Conservation (phyloP, 2,113 vertebrate species). For the Aegotheles bennettii region DNA sequence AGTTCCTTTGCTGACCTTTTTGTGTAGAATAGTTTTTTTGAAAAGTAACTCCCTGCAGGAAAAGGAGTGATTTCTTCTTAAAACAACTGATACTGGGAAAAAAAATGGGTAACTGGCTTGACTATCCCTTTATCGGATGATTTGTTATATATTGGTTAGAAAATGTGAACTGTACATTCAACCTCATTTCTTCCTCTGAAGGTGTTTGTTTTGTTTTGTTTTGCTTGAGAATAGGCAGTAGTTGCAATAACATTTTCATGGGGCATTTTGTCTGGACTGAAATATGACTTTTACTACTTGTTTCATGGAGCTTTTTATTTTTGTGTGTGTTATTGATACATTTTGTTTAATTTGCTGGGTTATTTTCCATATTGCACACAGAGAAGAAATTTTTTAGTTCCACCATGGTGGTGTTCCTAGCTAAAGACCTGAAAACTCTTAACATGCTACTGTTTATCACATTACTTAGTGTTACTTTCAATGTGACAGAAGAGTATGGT, state of each 20-base stretch:
- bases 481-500: neutral
- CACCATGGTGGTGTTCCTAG: neutral
- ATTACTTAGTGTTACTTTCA: neutral
- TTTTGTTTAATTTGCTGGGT: neutral
- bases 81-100: neutral
- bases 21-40: neutral
- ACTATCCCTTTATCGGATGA: neutral
- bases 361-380: neutral
- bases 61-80: neutral
- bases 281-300: neutral
- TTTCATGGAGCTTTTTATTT: neutral
- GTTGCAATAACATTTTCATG: neutral
- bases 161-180: neutral
- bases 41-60: neutral
- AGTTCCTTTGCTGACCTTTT: neutral
- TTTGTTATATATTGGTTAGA: neutral
- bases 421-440: neutral
- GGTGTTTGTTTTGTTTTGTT: accelerated
- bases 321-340: neutral
- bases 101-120: neutral
- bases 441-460: neutral
- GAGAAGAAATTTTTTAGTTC: neutral
- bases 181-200: neutral
- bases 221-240: neutral
- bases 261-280: neutral